phyloP scores from a whole-genome alignment of 2,888 invertebrate genomes.

The Rhorus exstirpatorius region DNA sequence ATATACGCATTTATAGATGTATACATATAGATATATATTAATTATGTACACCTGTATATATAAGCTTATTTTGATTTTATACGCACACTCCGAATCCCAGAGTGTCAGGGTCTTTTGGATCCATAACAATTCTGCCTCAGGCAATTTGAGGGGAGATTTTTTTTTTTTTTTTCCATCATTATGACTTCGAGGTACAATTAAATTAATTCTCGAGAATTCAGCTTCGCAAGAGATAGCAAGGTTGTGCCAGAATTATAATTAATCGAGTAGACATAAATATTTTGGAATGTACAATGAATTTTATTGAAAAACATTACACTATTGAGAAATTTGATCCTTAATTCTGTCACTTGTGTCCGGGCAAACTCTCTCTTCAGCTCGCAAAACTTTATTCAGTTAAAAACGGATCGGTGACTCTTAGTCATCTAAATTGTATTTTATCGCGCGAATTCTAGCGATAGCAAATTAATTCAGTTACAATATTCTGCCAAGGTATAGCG shows the following conservation, averaged over 20 bases:
- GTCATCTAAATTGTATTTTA: too few relatives aligned
- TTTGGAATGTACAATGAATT: not conserved
- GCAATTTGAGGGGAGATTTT: not conserved
- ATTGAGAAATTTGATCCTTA: not conserved
- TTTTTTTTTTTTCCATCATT: constrained; percentile 23
- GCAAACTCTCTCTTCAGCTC: too few relatives aligned
- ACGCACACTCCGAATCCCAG: not conserved
- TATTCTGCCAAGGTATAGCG: too few relatives aligned
- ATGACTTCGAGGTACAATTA: constrained; percentile 8
- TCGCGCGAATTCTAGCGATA: too few relatives aligned
- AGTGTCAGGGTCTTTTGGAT: constrained; percentile 1
- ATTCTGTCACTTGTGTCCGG: not conserved
- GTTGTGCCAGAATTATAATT: constrained; percentile 16
- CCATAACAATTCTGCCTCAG: constrained; percentile 24
- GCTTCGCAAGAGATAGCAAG: not conserved
- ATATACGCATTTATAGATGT: too few relatives aligned
- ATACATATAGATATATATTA: not conserved
- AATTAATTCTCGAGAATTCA: not conserved
- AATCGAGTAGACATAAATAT: not conserved
- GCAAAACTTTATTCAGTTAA: too few relatives aligned
- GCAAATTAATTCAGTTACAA: too few relatives aligned
- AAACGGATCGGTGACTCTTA: too few relatives aligned
- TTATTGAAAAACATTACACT: not conserved
- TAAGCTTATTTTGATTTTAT: not conserved
- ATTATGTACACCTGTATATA: not conserved